phyloP scores from a whole-genome alignment of 1,140 invertebrate genomes.

The Penaeus vannamei region DNA sequence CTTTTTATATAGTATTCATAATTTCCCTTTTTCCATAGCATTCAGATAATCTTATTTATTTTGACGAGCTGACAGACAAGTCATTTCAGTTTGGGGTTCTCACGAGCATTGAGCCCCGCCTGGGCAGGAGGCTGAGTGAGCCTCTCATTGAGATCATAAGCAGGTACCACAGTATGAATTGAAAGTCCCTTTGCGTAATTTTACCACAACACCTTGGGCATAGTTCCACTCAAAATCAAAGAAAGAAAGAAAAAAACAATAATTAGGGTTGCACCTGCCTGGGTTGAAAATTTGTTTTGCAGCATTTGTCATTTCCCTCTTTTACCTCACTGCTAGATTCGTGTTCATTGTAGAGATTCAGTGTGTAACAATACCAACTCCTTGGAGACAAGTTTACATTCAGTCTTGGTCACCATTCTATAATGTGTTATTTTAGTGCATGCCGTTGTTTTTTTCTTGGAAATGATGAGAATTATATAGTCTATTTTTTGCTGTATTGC shows the following conservation, averaged over 20 bases:
- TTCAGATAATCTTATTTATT: not conserved
- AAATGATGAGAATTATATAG: too few relatives aligned
- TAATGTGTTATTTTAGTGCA: too few relatives aligned
- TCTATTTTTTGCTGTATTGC: too few relatives aligned
- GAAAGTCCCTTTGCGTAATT: not conserved
- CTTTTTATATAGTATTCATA: not conserved
- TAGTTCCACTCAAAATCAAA: too few relatives aligned
- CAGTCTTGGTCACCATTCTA: too few relatives aligned
- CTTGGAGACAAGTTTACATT: too few relatives aligned
- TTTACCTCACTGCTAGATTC: too few relatives aligned
- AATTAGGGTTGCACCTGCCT: not conserved
- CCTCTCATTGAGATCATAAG: conserved; percentile 91
- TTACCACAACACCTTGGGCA: not conserved
- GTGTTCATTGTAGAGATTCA: too few relatives aligned
- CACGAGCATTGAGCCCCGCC: conserved; percentile 86
- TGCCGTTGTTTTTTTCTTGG: too few relatives aligned
- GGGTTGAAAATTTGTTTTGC: conserved; percentile 11
- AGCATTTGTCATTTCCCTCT: too few relatives aligned
- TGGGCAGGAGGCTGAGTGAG: conserved; percentile 88
- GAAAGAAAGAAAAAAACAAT: too few relatives aligned
- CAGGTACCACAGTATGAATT: conserved; percentile 77
- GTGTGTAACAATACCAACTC: too few relatives aligned
- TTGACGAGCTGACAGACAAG: conserved; percentile 10
- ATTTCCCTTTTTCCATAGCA: not conserved
- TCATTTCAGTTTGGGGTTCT: conserved; percentile 84